A percentile compares a stretch with the other conserved stretches of the same genome.
phyloP scores from a whole-genome alignment of 1,140 invertebrate species.

The Octopus bimaculoides region DNA sequence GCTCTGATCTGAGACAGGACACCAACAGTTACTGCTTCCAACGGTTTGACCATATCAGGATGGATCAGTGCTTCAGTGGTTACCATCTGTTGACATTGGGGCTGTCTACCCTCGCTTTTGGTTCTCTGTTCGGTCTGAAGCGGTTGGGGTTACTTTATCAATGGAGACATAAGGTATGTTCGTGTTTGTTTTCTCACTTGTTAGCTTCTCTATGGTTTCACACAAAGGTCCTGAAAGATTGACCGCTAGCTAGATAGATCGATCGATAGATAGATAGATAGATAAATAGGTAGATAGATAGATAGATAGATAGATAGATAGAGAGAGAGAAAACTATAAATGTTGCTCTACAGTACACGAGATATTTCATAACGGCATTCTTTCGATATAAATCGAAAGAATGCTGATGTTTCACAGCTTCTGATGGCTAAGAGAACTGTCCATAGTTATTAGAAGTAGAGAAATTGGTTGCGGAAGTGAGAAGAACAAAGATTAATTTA shows the following conservation, averaged over 20 bases:
- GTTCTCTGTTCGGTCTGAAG: slow-evolving; percentile 39
- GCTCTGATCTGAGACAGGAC: no score
- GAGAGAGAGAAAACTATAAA: not conserved
- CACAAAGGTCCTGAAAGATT: slow-evolving; percentile 1
- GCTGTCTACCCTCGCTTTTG: slow-evolving; percentile 39
- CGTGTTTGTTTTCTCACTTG: no score
- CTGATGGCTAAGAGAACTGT: no score
- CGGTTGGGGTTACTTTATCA: slow-evolving; percentile 47
- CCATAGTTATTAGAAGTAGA: no score
- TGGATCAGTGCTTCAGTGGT: no score
- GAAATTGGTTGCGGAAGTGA: no score
- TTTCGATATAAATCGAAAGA: no score
- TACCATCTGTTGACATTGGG: slow-evolving; percentile 26
- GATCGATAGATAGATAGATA: not conserved
- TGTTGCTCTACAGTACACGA: not conserved
- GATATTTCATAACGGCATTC: no score
- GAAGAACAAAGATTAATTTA: no score
- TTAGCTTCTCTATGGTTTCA: not conserved
- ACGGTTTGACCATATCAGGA: no score
- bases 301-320: not conserved
- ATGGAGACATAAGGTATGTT: slow-evolving; percentile 42
- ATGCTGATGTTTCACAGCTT: no score
- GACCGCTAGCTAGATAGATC: not conserved
- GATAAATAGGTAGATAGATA: not conserved
- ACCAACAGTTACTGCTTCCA: no score